These are phyloP conservation scores for Drosophila trapezifrons DNA, from an alignment of 1,140 invertebrate species.

Conservation along the genomic window DNA sequence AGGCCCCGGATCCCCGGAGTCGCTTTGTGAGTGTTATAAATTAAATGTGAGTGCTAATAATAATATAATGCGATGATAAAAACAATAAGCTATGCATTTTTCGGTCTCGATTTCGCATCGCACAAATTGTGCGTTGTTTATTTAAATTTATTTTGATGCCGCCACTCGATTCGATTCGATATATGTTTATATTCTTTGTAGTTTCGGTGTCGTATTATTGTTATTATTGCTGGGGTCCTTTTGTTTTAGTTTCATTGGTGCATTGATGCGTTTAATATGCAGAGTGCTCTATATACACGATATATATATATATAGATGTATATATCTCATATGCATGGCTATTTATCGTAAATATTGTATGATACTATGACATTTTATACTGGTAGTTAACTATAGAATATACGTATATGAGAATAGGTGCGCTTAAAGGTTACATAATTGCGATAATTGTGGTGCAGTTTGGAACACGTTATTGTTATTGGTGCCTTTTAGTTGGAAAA, in stretches of 20 bases:
- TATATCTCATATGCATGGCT: conserved; percentile 22
- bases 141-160: conserved; percentile 59
- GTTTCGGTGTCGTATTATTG: conserved; percentile 22
- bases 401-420: conserved; percentile 35
- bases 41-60: conserved; percentile 64
- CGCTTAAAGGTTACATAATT: conserved; percentile 59
- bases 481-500: conserved; percentile 48
- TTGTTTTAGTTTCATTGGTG: conserved; percentile 47
- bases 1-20: conserved; percentile 1
- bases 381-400: conserved; percentile 41
- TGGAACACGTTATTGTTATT: conserved; percentile 43
- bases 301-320: conserved; percentile 26
- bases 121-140: conserved; percentile 45
- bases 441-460: conserved; percentile 61
- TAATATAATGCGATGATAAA: conserved; percentile 72
- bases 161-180: conserved; percentile 19
- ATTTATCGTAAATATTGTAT: conserved; percentile 40
- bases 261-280: conserved; percentile 74
- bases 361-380: conserved; percentile 46
- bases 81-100: conserved; percentile 57
- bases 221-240: conserved; percentile 31
- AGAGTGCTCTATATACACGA: conserved; percentile 66
- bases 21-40: conserved; percentile 50
- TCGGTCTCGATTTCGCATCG: conserved; percentile 25
- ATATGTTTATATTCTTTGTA: neutral